Evolutionary conservation across 2,797 vertebrate genomes (phyloP).

Genomic region (Monodelphis domestica): DNA sequence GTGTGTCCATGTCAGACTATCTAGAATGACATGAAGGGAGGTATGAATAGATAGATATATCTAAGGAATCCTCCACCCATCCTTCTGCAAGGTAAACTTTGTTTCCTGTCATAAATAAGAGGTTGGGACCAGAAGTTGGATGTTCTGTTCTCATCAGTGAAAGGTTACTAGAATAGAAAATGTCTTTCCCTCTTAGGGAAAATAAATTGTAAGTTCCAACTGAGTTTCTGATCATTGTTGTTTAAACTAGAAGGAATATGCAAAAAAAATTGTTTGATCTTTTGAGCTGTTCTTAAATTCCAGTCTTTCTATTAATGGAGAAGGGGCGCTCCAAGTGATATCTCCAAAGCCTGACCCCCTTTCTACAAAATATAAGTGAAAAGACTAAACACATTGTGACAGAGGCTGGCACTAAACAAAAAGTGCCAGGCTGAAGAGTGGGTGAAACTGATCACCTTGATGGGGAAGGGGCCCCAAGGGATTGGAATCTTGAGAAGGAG

Average conservation of each 20-base stretch:
- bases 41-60: neutral
- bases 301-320: neutral
- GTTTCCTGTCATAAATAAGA: neutral
- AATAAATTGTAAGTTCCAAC: neutral
- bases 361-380: neutral
- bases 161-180: neutral
- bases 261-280: neutral
- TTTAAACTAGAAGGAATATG: neutral
- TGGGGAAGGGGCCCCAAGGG: too few species aligned
- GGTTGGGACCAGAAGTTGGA: neutral
- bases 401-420: too few species aligned
- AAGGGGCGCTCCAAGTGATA: neutral
- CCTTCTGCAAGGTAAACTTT: neutral
- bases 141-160: neutral
- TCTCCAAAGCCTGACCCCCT: neutral
- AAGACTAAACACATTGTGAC: too few species aligned
- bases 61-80: neutral
- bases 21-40: neutral
- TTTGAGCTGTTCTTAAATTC: neutral
- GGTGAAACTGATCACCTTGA: too few species aligned
- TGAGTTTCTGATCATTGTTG: neutral
- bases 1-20: neutral
- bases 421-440: too few species aligned
- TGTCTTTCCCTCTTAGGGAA: neutral
- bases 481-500: too few species aligned